Percentiles rank a stretch among this genome's conserved stretches.
phyloP scores from a whole-genome alignment of 2,888 invertebrate species.

The Aspidiotus destructor region DNA sequence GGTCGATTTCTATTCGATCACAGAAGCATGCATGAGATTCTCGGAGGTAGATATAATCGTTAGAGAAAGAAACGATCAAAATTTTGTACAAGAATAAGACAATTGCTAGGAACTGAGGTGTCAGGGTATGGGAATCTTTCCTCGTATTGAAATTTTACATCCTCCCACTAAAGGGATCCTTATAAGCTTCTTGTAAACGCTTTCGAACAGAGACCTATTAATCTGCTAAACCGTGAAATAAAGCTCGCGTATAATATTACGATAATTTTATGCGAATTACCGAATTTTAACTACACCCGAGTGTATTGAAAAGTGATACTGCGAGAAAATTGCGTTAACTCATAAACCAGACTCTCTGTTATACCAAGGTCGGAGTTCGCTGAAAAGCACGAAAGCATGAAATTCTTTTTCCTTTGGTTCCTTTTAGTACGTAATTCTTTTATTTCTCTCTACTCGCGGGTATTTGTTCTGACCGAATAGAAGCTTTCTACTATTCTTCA shows the following conservation, averaged over 20 bases:
- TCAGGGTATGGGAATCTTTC: too few relatives aligned
- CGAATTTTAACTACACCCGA: constrained; percentile 17
- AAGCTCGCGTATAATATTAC: constrained; percentile 2
- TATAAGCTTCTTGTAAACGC: too few relatives aligned
- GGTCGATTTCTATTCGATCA: too few relatives aligned
- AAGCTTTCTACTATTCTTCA: constrained; percentile 2
- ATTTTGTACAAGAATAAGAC: too few relatives aligned
- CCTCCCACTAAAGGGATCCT: too few relatives aligned
- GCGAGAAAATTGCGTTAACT: not conserved
- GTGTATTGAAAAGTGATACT: constrained; percentile 27
- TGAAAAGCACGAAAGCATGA: not conserved
- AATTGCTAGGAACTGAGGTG: too few relatives aligned
- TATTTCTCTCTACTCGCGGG: not conserved
- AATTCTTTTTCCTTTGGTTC: not conserved
- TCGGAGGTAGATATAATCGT: too few relatives aligned
- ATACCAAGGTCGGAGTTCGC: not conserved
- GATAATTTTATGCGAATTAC: constrained; percentile 24
- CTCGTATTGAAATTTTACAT: too few relatives aligned
- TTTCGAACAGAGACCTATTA: too few relatives aligned
- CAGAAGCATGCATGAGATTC: too few relatives aligned
- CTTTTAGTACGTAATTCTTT: not conserved
- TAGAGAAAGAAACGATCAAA: too few relatives aligned
- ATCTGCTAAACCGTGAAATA: too few relatives aligned
- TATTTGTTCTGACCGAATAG: not conserved
- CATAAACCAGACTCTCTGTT: constrained; percentile 2